Percentiles rank a stretch among this genome's conserved stretches.
These are phyloP conservation scores for Microtus montanus DNA, from an alignment of 2,113 vertebrate species.

Conservation along the genomic window DNA sequence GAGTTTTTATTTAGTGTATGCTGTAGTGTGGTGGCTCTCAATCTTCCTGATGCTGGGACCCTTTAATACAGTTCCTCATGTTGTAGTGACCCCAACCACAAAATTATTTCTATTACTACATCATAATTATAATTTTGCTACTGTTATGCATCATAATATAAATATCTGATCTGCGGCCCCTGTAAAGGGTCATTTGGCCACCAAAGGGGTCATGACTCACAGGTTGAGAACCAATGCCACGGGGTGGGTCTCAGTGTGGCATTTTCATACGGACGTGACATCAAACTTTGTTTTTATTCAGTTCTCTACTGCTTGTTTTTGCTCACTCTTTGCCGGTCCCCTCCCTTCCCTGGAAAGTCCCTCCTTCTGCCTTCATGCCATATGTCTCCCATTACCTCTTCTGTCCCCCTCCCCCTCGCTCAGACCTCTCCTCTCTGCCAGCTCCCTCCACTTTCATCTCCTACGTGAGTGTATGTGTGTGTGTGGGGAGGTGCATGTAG, in stretches of 20 bases:
- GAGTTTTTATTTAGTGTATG: background rate
- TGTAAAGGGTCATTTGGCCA: background rate
- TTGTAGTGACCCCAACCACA: background rate
- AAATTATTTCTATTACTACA: background rate
- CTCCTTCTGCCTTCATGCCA: background rate
- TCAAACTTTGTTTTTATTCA: background rate
- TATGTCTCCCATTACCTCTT: constrained; percentile 1
- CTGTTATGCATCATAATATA: background rate
- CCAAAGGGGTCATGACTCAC: background rate
- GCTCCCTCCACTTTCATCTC: background rate
- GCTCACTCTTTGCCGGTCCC: background rate
- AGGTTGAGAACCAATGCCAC: background rate
- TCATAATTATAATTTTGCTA: background rate
- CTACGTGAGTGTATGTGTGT: too few relatives aligned
- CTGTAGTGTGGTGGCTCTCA: too few relatives aligned
- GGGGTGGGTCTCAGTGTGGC: background rate
- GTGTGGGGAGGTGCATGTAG: background rate
- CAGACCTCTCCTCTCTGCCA: background rate
- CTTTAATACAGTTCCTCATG: background rate
- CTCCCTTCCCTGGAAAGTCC: background rate
- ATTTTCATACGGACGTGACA: background rate
- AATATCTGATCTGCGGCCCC: background rate
- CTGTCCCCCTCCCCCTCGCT: background rate
- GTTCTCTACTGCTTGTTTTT: background rate
- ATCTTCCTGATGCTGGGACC: background rate